Evolutionary conservation across 2,888 invertebrate species (phyloP), one percentile per base, ranked within the genome.

Genomic region (Sclerodermus sp.): DNA sequence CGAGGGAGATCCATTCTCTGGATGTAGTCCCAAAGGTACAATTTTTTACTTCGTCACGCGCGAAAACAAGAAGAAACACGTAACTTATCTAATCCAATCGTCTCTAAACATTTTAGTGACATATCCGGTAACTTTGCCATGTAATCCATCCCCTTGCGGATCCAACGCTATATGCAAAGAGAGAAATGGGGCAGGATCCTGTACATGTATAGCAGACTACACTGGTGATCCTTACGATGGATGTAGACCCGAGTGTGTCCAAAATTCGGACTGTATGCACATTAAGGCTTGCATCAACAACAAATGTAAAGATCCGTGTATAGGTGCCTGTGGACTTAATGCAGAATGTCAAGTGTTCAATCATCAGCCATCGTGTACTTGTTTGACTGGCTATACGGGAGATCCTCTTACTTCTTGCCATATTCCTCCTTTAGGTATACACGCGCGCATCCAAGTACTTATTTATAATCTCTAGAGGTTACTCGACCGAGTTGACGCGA

Each of bases 201-300:
- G 93, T 77, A 83, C 85, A 56, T 93, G 93, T 79, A 80, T 90
- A 57, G 84, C 87, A 50, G 90, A 91, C 68, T 93, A 91, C 77
- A 88, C 87, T 67, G 93, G 93, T 45, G 91, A 93, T 80, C 93
- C 93, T 1, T 91, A 93, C 68, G 81, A 88, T 38, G 89, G 90
- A 70, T 93, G 93, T 76, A 83, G 91, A 71, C 93, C 93, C 18
- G 92, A 93, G 82, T 93, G 93, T 76, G 87, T 91, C n/a, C 84
- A 89, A 63, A 93, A 93, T 76, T 86, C 89, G 8, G 93, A 94
- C 68, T 94, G 93, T 78, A 82, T 86, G 5, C 84, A 84, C 68
- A 84, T 86, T 60, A 87, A 84, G 78, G 87, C 92, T 18, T 93
- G 93, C 71, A 82, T 88, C 44, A 90, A 90, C 71, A 90, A 90